Conservation (phyloP, 2,888 invertebrate genomes). For the Drosophila pegasa region DNA sequence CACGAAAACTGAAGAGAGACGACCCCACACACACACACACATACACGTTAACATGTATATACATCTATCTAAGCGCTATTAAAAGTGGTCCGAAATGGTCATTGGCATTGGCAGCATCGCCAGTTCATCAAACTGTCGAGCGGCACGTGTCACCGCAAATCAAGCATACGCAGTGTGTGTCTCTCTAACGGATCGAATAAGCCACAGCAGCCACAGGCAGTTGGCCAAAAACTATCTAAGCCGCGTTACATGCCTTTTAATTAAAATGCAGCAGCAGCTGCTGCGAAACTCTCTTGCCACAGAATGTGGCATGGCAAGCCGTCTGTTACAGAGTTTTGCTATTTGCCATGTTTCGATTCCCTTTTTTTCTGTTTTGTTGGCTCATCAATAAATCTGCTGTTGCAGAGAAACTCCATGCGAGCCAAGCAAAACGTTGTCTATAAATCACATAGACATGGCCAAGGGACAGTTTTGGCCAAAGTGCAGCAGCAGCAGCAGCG, state of each 20-base stretch:
- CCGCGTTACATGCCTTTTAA: conserved; percentile 51
- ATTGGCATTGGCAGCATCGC: conserved; percentile 25
- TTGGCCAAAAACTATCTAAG: conserved; percentile 13
- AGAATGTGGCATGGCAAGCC: conserved; percentile 22
- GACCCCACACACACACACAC: too few species aligned
- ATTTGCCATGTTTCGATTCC: conserved; percentile 46
- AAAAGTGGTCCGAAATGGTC: conserved; percentile 46
- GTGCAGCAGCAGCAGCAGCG: conserved; percentile 26
- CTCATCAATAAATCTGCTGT: conserved; percentile 77
- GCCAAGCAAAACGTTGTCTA: conserved; percentile 50
- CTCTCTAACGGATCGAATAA: conserved; percentile 4
- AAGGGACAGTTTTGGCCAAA: conserved; percentile 58
- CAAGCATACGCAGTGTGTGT: conserved; percentile 39
- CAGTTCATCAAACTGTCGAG: conserved; percentile 43
- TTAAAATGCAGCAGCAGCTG: conserved; percentile 71
- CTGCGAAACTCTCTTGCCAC: conserved; percentile 49
- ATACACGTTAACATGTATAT: too few species aligned
- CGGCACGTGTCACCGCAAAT: conserved; percentile 38
- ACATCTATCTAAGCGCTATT: conserved; percentile 21
- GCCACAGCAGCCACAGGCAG: conserved; percentile 31
- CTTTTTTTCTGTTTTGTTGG: conserved; percentile 42
- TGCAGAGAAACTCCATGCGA: conserved; percentile 51
- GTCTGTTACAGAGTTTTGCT: conserved; percentile 27
- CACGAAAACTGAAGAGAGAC: conserved; percentile 25
- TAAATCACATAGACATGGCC: conserved; percentile 73